Evolutionary conservation across 2,888 invertebrate species (phyloP), one percentile per base, ranked within the genome.

Genomic region (Chirona hameri): DNA sequence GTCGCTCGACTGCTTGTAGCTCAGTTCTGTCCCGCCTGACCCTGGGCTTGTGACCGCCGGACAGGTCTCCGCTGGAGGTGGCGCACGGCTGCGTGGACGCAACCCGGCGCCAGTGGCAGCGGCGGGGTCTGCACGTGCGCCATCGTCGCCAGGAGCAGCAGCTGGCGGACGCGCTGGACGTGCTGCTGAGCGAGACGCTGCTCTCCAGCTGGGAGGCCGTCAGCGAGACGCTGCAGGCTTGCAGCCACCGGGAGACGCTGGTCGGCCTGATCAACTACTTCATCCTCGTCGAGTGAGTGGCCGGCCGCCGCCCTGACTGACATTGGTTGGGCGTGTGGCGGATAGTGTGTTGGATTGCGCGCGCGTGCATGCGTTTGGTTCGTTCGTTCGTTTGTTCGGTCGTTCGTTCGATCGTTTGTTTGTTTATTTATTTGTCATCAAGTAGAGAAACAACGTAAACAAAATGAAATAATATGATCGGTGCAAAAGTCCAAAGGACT

Each of bases 231-330:
- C 0, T 76, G 31, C 31, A 10, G 21, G 18, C 76, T 7, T 9
- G 18, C 76, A 76, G 76, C 21, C 1, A 21, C 5, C 76, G 76
- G 21, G 76, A 39, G 14, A 76, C 39, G 39, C 5, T 76, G 39
- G 31, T 24, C 76, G 76, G 76, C 76, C 76, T 76, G 21, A 76
- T 76, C 39, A 39, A 39, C 76, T 39, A 76, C 39, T 76, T 76
- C 39, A 39, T 76, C n/a, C 39, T 76, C 14, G 21, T 24, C 21
- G 76, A 76, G 76, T 76, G 24, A 76, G 76, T 76, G 24, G 72
- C 24, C 57, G 60, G 24, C n/a, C 24, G 60, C 60, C n/a, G n/a
- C 5, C n/a, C n/a, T n/a, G n/a, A n/a, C n/a, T n/a, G n/a, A n/a
- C n/a, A n/a, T n/a, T n/a, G n/a, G n/a, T n/a, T n/a, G 18, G 18